phyloP scores from a whole-genome alignment of 2,113 vertebrate species.

The Natator depressus region DNA sequence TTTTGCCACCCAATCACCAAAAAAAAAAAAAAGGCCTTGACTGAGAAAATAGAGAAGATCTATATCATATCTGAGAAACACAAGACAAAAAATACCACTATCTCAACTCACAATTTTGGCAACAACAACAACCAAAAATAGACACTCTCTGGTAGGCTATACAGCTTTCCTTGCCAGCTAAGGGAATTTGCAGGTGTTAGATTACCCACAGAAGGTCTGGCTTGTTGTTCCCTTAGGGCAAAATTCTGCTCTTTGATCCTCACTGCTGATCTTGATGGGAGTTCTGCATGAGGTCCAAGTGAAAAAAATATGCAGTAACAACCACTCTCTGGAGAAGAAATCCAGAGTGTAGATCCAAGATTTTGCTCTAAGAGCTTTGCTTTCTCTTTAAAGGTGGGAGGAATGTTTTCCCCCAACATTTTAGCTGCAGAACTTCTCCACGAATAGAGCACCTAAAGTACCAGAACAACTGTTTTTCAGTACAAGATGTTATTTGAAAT shows the following conservation, averaged over 20 bases:
- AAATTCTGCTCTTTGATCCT: conserved; percentile 37
- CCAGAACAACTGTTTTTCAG: background rate
- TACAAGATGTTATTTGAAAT: background rate
- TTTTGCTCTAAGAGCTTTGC: background rate
- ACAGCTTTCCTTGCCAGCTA: conserved; percentile 48
- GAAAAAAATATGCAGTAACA: background rate
- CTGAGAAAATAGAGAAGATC: background rate
- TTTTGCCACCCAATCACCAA: background rate
- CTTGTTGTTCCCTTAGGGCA: background rate
- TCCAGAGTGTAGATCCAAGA: rapidly evolving
- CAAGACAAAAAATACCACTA: background rate
- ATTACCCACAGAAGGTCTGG: conserved; percentile 7
- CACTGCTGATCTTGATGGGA: conserved; percentile 26
- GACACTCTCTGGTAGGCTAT: background rate
- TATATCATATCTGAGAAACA: conserved; percentile 7
- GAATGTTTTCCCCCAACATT: background rate
- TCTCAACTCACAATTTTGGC: conserved; percentile 6
- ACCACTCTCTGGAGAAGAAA: conserved; percentile 7
- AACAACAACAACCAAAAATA: background rate
- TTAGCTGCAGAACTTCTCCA: background rate
- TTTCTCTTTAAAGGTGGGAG: background rate
- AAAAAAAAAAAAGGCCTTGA: background rate
- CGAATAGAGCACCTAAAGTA: background rate
- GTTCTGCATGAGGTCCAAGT: rapidly evolving
- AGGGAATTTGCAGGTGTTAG: conserved; percentile 35